Percentiles rank a stretch among this genome's conserved stretches.
Conservation (phyloP, 2,888 invertebrate species). For the Epinotia demarniana region DNA sequence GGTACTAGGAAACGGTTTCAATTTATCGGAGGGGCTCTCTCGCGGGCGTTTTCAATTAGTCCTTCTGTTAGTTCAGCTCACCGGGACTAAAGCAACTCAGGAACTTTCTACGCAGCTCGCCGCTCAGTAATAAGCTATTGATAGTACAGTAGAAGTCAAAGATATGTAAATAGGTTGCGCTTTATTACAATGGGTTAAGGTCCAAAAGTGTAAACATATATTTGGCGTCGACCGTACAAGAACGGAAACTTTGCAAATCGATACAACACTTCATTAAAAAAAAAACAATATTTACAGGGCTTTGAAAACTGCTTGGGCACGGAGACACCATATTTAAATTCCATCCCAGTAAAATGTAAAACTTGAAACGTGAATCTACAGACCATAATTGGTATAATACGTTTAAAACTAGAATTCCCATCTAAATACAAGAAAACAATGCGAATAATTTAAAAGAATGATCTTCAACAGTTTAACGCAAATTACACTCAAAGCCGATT, state of each 20-base stretch:
- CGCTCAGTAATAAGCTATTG: conserved; percentile 11
- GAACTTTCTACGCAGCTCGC: conserved; percentile 17
- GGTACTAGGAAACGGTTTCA: conserved; percentile 3
- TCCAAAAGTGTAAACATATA: too few relatives aligned
- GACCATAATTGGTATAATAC: not conserved
- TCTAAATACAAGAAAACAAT: not conserved
- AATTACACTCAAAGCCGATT: conserved; percentile 20
- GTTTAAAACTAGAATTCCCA: too few relatives aligned
- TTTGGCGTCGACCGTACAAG: not conserved
- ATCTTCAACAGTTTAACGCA: conserved; percentile 28
- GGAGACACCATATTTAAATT: too few relatives aligned
- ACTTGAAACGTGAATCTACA: not conserved
- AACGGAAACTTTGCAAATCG: not conserved
- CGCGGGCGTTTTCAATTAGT: conserved; percentile 24
- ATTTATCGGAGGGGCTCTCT: not conserved
- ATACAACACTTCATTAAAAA: not conserved
- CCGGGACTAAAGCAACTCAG: not conserved
- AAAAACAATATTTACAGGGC: not conserved
- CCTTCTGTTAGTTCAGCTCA: conserved; percentile 24
- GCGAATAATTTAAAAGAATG: conserved; percentile 1
- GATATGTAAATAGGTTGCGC: too few relatives aligned
- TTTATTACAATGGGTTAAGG: too few relatives aligned
- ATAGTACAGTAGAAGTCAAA: not conserved
- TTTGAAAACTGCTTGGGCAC: not conserved
- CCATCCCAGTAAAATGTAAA: not conserved